Base-by-base conservation (phyloP, 2,113 vertebrate genomes). In the Protomyctophum bolini region DNA sequence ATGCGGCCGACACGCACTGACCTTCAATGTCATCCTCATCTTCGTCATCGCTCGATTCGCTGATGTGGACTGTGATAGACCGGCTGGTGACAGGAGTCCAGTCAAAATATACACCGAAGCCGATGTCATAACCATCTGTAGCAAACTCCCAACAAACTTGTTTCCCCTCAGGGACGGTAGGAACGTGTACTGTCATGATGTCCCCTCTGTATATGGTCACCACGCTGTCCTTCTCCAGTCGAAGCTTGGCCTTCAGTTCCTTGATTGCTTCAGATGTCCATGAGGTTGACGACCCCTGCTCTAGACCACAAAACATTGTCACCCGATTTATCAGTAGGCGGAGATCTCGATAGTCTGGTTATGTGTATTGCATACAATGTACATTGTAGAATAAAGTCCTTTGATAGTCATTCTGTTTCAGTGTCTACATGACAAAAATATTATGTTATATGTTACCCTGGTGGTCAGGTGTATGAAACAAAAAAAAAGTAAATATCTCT, bases 101-200 rank as follows among this genome's bases (percentile, higher is more conserved):
- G 88, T 99, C 98, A 87, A 99, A 99, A 88, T 98, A 99, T 67
- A 99, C 92, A 60, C 98, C 98, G 73, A 99, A 99, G 51, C 97
- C 98, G 59, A 99, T 97, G 88, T 99, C 98, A 0, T 99, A 99
- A 81, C 96, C 92, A 5, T 99, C 98, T 0, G 98, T 99, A 0
- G 96, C 96, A 72, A 98, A 99, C 87, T 99, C 98, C 98, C 98
- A 99, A 91, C 97, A 98, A 72, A 99, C 93, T 7, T 92, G 94
- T 78, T 95, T 97, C 59, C 95, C 96, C 59, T 98, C 95, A 0
- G 96, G 97, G 55, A 97, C 94, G 1, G 96, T 98, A 64, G 98
- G 98, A 48, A 99, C 97, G 0, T 95, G 92, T 58, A 99, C 95
- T 0, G 97, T 98, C 92, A 98, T 95, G 63, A 99, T 96, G 78